These are phyloP conservation scores for Eupleurogrammus muticus DNA, from an alignment of 2,797 vertebrate genomes.

Conservation along the genomic window DNA sequence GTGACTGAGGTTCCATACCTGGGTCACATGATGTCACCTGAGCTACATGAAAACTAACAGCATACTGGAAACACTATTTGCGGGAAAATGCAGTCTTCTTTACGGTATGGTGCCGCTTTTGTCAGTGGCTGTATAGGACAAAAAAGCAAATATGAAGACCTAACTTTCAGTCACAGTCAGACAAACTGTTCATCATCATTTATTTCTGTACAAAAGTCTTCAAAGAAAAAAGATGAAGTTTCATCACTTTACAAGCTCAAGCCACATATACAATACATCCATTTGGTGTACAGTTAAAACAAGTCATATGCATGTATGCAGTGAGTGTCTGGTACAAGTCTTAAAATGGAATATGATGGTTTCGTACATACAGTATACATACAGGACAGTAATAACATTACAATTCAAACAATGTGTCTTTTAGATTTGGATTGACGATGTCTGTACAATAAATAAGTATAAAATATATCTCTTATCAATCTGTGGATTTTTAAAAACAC, in stretches of 20 bases:
- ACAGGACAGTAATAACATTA: slow-evolving; percentile 77
- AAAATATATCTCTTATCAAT: slow-evolving; percentile 94
- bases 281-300: slow-evolving; percentile 71
- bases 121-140: background rate
- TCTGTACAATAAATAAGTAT: slow-evolving; percentile 98
- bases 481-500: slow-evolving; percentile 87
- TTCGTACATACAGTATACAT: slow-evolving; percentile 75
- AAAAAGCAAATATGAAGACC: background rate
- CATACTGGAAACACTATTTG: background rate
- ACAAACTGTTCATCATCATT: slow-evolving; percentile 60
- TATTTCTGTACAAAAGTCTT: slow-evolving; percentile 83
- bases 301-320: slow-evolving; percentile 66
- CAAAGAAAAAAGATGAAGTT: slow-evolving; percentile 62
- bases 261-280: slow-evolving; percentile 79
- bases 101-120: background rate
- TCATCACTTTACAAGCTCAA: slow-evolving; percentile 73
- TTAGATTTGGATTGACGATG: slow-evolving; percentile 81
- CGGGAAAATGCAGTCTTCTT: background rate
- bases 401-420: slow-evolving; percentile 83
- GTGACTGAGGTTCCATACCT: no score
- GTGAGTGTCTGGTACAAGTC: slow-evolving; percentile 36
- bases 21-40: no score
- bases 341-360: slow-evolving; percentile 59
- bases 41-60: background rate
- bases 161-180: background rate